Base-by-base conservation (phyloP, 2,888 invertebrate species). In the Lepidocyrtinus sp. region DNA sequence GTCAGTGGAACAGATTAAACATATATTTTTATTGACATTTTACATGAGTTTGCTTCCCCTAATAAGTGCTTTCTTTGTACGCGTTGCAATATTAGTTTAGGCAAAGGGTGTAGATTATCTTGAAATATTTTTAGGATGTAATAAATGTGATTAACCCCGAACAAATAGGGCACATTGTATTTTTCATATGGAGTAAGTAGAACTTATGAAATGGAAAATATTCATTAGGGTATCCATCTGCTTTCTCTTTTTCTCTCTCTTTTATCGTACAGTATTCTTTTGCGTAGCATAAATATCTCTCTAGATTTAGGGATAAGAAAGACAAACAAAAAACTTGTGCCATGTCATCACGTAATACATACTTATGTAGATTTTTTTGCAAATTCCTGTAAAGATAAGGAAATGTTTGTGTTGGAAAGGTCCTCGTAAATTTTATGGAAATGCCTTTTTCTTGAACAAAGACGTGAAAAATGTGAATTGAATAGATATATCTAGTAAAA, bases 1-100 rank as follows among this genome's bases (percentile, higher is more conserved):
- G 24, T 63, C 27, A 9, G 3, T 64, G 19, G 7, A 46, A 45
- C 36, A 67, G 59, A 70, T 15, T n/a, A 70, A 9, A 19, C 15
- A 63, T 74, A 65, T 74, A 74, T 74, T 74, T 74, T 74, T 74
- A 74, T 74, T 65, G 65, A 65, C 74, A 55, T 63, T 74, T 62
- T 64, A 62, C n/a, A 26, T 70, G 70, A 64, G 46, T 45, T 25
- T 36, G 55, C 65, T 74, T 74, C 72, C n/a, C 9, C 59, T 25
- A 59, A 55, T 70, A 26, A 21, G 22, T 9, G 24, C n/a, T 62
- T 21, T n/a, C n/a, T n/a, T n/a, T n/a, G n/a, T n/a, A n/a, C n/a
- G n/a, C n/a, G n/a, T n/a, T n/a, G n/a, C n/a, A n/a, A n/a, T n/a
- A n/a, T n/a, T n/a, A n/a, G n/a, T n/a, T n/a, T n/a, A n/a, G n/a